Percentiles rank a stretch among this genome's conserved stretches.
These are phyloP conservation scores for Formica aserva DNA, from an alignment of 2,888 invertebrate genomes.

Conservation along the genomic window DNA sequence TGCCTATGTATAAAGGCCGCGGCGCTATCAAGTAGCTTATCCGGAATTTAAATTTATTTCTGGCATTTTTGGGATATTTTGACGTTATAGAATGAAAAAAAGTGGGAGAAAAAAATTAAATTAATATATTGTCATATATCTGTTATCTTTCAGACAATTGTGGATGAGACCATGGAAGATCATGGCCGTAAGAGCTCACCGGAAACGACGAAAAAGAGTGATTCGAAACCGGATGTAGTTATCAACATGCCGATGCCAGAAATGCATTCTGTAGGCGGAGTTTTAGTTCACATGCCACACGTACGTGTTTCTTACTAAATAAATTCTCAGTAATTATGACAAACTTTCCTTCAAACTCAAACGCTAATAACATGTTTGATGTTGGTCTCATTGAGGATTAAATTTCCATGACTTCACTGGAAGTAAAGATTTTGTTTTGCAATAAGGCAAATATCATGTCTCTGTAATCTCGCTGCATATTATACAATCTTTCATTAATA, in stretches of 20 bases:
- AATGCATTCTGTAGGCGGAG: constrained; percentile 93
- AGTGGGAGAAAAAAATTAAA: neutral
- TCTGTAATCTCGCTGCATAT: constrained; percentile 56
- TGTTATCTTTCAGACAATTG: constrained; percentile 86
- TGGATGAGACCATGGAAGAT: constrained; percentile 91
- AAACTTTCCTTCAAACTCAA: neutral
- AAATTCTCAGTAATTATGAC: neutral
- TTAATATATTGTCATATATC: neutral
- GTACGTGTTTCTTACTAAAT: constrained; percentile 87
- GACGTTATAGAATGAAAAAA: neutral
- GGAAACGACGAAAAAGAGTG: constrained; percentile 90
- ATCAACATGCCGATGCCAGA: constrained; percentile 89
- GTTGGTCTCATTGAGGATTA: constrained; percentile 40
- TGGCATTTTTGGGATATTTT: neutral
- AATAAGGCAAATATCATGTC: constrained; percentile 39
- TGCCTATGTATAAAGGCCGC: no score
- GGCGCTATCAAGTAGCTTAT: no score
- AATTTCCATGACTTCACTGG: neutral
- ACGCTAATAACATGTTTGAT: constrained; percentile 24
- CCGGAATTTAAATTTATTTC: neutral
- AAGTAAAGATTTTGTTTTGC: neutral
- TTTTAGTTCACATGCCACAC: constrained; percentile 96
- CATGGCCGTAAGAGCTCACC: constrained; percentile 90
- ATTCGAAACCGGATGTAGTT: constrained; percentile 88
- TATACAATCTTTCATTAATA: constrained; percentile 59